phyloP scores from a whole-genome alignment of 2,888 invertebrate genomes.

The Drosophila testacea region DNA sequence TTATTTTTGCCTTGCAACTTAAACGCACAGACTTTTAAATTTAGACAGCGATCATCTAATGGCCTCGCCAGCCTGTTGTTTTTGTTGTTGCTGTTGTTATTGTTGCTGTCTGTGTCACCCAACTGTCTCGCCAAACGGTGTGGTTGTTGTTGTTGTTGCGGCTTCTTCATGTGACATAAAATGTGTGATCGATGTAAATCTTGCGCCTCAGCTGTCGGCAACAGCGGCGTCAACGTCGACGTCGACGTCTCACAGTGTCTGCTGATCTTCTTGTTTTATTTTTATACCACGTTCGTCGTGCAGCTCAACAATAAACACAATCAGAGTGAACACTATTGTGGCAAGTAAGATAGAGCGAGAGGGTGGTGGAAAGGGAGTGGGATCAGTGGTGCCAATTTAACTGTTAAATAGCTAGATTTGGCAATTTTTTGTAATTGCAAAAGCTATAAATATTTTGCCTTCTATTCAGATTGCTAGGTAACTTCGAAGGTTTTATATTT shows the following conservation, averaged over 20 bases:
- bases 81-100: no score
- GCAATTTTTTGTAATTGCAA: no score
- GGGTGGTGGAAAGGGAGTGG: constrained; percentile 8
- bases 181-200: constrained; percentile 81
- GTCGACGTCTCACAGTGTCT: constrained; percentile 51
- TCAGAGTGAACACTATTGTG: neutral
- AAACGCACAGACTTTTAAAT: constrained; percentile 81
- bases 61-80: constrained; percentile 61
- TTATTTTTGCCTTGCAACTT: constrained; percentile 78
- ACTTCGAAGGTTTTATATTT: no score
- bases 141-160: constrained; percentile 34
- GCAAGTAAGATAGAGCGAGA: constrained; percentile 1
- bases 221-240: constrained; percentile 16
- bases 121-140: constrained; percentile 71
- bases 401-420: no score
- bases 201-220: constrained; percentile 71
- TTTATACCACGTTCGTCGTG: constrained; percentile 57
- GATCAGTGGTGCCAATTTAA: no score
- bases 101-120: constrained; percentile 61
- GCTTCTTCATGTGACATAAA: constrained; percentile 78
- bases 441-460: no score
- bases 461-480: no score
- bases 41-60: constrained; percentile 77
- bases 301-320: constrained; percentile 24
- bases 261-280: constrained; percentile 75